Evolutionary conservation across 2,113 vertebrate species (phyloP).

Genomic region (Alligator sinensis): DNA sequence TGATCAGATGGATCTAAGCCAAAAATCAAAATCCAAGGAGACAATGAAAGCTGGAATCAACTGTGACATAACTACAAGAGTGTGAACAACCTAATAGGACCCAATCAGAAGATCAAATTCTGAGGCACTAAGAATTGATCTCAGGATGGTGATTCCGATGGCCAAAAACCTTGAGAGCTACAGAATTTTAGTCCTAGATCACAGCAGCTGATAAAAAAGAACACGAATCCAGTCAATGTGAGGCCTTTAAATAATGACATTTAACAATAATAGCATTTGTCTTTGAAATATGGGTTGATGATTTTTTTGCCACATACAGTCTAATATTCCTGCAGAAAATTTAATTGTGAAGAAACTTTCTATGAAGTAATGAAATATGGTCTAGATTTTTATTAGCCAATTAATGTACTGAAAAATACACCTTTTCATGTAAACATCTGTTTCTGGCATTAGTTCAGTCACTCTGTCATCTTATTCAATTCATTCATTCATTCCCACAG

Average conservation of each 20-base stretch:
- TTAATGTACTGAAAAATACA: neutral
- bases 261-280: conserved; percentile 55
- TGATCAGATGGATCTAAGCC: neutral
- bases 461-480: neutral
- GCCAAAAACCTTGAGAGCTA: neutral
- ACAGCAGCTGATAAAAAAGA: conserved; percentile 33
- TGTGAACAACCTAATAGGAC: neutral
- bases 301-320: neutral
- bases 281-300: neutral
- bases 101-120: neutral
- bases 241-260: conserved; percentile 41
- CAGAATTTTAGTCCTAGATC: conserved; percentile 22
- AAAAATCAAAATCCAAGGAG: conserved; percentile 1
- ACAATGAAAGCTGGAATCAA: neutral
- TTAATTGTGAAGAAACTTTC: conserved; percentile 42
- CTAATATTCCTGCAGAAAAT: conserved; percentile 1
- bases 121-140: conserved; percentile 22
- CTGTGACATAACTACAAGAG: neutral
- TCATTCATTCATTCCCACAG: neutral
- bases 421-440: neutral
- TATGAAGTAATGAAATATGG: conserved; percentile 13
- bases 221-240: neutral
- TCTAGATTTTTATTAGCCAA: neutral
- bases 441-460: neutral
- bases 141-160: neutral